A percentile compares a stretch with the other conserved stretches of the same genome.
phyloP scores from a whole-genome alignment of 2,888 invertebrate species.

The Drosophila quasianomalipes region DNA sequence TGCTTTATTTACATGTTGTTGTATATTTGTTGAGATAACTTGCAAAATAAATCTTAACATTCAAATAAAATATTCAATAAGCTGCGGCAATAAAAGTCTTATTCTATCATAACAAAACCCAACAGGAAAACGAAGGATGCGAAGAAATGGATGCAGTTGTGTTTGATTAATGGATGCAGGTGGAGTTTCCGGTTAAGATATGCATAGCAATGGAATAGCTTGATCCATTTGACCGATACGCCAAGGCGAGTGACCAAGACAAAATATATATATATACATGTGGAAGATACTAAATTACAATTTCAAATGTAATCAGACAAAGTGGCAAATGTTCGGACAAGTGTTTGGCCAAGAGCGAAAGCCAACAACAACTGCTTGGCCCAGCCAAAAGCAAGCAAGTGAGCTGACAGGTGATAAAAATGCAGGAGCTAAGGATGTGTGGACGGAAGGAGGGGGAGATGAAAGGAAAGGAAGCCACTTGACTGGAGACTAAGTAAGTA shows the following conservation, averaged over 20 bases:
- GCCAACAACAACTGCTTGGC: conserved; percentile 27
- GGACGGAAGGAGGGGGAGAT: background rate
- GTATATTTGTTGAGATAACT: background rate
- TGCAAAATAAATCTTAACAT: background rate
- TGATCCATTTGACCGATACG: conserved; percentile 76
- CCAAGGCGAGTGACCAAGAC: conserved; percentile 45
- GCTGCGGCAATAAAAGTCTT: background rate
- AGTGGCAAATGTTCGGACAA: conserved; percentile 71
- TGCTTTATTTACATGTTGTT: background rate
- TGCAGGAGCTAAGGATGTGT: conserved; percentile 38
- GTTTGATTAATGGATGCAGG: conserved; percentile 62
- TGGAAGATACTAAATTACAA: conserved; percentile 82
- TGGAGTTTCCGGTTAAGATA: conserved; percentile 33
- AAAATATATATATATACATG: conserved; percentile 24
- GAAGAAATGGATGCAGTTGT: conserved; percentile 12
- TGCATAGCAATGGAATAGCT: conserved; percentile 62
- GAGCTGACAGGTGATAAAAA: conserved; percentile 79
- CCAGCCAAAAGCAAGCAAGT: conserved; percentile 62
- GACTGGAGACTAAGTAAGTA: conserved; percentile 46
- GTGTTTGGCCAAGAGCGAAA: conserved; percentile 48
- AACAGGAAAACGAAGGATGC: background rate
- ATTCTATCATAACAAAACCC: background rate
- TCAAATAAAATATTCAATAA: background rate
- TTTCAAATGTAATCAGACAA: conserved; percentile 86
- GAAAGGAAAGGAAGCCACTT: conserved; percentile 6